Evolutionary conservation across 2,113 vertebrate species (phyloP).

Genomic region (Etia nguti): DNA sequence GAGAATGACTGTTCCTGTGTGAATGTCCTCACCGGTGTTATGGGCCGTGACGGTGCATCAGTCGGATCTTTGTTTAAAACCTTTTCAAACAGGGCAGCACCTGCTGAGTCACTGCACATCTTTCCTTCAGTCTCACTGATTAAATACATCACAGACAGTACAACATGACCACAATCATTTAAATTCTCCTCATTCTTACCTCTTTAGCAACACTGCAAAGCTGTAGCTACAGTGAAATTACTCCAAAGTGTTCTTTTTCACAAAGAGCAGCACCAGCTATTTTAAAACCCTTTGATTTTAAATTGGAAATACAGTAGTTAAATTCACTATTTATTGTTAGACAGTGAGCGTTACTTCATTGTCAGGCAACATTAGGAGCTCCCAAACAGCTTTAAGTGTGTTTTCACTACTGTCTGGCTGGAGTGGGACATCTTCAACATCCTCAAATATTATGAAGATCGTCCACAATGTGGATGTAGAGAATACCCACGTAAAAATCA

Average conservation of each 20-base stretch:
- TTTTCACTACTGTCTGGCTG: not conserved
- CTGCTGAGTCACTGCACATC: not conserved
- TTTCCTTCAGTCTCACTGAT: conserved; percentile 58
- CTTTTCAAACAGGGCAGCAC: not conserved
- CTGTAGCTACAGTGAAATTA: not conserved
- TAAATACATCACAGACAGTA: not conserved
- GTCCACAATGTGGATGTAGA: not conserved
- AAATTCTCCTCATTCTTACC: not conserved
- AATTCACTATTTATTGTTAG: not conserved
- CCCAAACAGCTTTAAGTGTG: not conserved
- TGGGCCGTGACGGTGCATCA: conserved; percentile 12
- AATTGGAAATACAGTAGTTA: not conserved
- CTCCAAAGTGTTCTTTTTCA: not conserved
- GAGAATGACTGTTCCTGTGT: not conserved
- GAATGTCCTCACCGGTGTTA: conserved; percentile 48
- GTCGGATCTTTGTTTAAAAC: conserved; percentile 25
- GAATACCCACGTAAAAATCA: not conserved
- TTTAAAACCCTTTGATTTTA: not conserved
- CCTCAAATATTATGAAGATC: not conserved
- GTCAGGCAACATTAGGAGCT: not conserved
- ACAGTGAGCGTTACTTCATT: not conserved
- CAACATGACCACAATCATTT: not conserved
- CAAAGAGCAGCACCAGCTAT: not conserved
- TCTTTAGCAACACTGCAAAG: not conserved
- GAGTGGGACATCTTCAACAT: not conserved